Conservation (phyloP, 2,797 vertebrate species). For the Luscinia luscinia region DNA sequence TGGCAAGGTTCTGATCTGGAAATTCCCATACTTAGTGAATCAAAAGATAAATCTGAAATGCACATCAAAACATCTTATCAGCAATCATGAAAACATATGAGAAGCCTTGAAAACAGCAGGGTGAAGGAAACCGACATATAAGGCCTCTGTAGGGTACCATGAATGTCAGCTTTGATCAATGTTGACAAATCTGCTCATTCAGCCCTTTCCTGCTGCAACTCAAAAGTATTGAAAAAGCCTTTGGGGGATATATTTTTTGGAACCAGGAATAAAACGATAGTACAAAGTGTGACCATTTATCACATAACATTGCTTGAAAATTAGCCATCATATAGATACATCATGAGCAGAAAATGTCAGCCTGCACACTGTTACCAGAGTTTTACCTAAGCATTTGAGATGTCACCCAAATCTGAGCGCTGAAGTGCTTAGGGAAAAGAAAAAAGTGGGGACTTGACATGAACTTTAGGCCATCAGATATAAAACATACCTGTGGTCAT, state of each 20-base stretch:
- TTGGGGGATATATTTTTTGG: neutral
- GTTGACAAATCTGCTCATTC: slow-evolving; percentile 31
- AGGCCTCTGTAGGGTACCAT: slow-evolving; percentile 10
- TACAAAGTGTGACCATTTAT: neutral
- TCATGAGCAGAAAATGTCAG: neutral
- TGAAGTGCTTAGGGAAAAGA: neutral
- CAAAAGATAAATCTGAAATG: slow-evolving; percentile 14
- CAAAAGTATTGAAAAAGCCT: neutral
- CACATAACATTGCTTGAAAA: neutral
- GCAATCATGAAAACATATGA: neutral
- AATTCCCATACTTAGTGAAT: neutral
- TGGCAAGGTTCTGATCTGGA: neutral
- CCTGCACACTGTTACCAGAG: neutral
- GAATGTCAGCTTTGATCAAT: slow-evolving; percentile 64
- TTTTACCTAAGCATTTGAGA: neutral
- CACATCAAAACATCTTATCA: neutral
- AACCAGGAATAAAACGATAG: neutral
- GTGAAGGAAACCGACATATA: neutral
- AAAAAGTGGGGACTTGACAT: neutral
- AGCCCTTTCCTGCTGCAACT: neutral
- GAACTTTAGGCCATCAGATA: neutral
- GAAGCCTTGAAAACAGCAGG: neutral
- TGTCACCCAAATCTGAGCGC: neutral
- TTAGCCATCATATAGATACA: neutral
- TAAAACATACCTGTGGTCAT: neutral